Evolutionary conservation across 2,888 invertebrate genomes (phyloP).

Genomic region (Xestia c-nigrum): DNA sequence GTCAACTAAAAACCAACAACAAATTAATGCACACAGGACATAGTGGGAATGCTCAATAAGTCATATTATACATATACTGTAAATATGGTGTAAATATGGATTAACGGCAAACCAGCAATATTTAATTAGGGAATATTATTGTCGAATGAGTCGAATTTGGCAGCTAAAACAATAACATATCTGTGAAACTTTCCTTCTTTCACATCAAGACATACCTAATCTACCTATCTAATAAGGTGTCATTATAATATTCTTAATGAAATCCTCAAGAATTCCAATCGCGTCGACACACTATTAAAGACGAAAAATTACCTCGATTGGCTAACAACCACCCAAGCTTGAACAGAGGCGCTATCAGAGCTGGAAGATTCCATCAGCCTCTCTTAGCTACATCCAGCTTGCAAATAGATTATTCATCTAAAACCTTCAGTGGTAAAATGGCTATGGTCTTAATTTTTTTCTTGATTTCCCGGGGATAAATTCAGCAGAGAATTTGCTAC

Average conservation of each 20-base stretch:
- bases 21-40: no score
- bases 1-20: no score
- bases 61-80: no score
- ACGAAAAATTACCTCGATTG: constrained; percentile 13
- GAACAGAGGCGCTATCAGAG: neutral
- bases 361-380: neutral
- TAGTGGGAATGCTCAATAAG: neutral
- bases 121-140: constrained; percentile 7
- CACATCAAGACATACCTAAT: neutral
- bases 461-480: neutral
- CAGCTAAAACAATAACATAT: neutral
- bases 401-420: neutral
- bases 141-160: neutral
- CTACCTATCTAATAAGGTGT: no score
- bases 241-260: neutral
- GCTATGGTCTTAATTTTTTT: neutral
- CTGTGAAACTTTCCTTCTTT: constrained; percentile 6
- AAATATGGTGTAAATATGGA: no score
- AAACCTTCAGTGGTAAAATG: neutral
- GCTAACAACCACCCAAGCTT: neutral
- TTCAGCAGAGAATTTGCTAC: neutral
- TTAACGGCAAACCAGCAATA: neutral
- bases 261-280: neutral
- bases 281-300: neutral
- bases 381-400: neutral